Base-by-base conservation (phyloP, 1,140 invertebrate genomes). In the Lineus longissimus region DNA sequence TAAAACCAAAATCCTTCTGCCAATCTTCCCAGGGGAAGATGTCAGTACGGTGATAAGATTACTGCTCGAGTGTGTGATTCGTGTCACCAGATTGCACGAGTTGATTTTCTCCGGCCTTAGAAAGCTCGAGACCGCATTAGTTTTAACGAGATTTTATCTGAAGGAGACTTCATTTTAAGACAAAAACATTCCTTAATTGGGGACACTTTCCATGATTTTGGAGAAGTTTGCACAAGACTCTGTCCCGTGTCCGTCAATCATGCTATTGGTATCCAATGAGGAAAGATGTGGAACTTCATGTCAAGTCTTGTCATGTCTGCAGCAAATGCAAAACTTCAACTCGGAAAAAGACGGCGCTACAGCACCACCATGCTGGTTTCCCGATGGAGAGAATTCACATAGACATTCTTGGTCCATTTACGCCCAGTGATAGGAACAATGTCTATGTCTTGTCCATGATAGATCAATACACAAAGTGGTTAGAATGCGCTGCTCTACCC, bases 391-490 rank as follows among this genome's bases (percentile, higher is more conserved):
- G 40, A 13, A 43, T 43, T 19, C 11, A 11, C 40, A 19, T 43
- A 43, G 40, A 43, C 19, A 43, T 43, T 43, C 11, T 43, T 11
- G 40, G 40, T 19, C 40, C 40, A 11, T 19, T 43, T 19, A 11
- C 11, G 40, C 11, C 11, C 11, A 43, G 11, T 19, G 19, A 11
- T 11, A 22, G 13, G 13, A 22, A 22, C 23, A 55, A 55, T 23
- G 54, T 25, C 15, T 25, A 55, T 25, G 23, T 55, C 15, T 11
- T 55, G 11, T 11, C 62, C 27, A 47, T 62, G 2, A 33, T 65
- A 7, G 63, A 65, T 30, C 47, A 65, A n/a, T 65, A 61, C 25
- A 55, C 63, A 1, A 60, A 65, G 31, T 65, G 59, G 63, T 45
- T 60, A 2, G 51, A 27, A 25, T 55, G 54, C 22, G 11, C 11